Percentiles rank a stretch among this genome's conserved stretches.
These are phyloP conservation scores for Notodonta dromedarius DNA, from an alignment of 2,888 invertebrate genomes.

Conservation along the genomic window DNA sequence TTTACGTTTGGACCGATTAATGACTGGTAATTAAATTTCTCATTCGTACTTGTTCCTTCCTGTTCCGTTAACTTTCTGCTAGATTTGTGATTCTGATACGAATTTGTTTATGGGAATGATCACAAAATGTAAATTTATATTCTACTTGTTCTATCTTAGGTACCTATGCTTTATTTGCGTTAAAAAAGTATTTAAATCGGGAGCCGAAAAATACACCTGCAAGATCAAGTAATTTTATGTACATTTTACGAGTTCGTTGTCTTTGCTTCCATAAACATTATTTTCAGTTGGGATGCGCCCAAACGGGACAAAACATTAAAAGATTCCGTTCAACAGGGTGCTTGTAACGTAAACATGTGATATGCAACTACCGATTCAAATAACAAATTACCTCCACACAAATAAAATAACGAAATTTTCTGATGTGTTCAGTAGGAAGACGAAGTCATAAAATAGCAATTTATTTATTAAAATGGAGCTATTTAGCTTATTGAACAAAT, in stretches of 20 bases:
- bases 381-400: conserved; percentile 16
- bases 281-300: conserved; percentile 57
- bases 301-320: conserved; percentile 59
- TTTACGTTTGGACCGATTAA: conserved; percentile 26
- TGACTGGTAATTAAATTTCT: conserved; percentile 41
- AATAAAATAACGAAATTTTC: conserved; percentile 6
- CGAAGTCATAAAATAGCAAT: conserved; percentile 44
- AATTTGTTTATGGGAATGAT: not conserved
- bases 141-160: no score
- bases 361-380: conserved; percentile 25
- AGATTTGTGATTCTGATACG: conserved; percentile 40
- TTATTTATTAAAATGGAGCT: conserved; percentile 54
- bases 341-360: conserved; percentile 51
- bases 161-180: no score
- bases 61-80: conserved; percentile 37
- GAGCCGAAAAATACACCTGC: conserved; percentile 32
- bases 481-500: conserved; percentile 78
- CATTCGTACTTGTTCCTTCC: conserved; percentile 44
- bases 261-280: conserved; percentile 72
- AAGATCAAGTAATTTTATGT: conserved; percentile 55
- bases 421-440: conserved; percentile 25
- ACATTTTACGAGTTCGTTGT: conserved; percentile 80
- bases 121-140: no score
- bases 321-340: conserved; percentile 54
- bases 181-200: conserved; percentile 21